A percentile compares a stretch with the other conserved stretches of the same genome.
phyloP scores from a whole-genome alignment of 2,888 invertebrate genomes.

The Palloptera scutellata region DNA sequence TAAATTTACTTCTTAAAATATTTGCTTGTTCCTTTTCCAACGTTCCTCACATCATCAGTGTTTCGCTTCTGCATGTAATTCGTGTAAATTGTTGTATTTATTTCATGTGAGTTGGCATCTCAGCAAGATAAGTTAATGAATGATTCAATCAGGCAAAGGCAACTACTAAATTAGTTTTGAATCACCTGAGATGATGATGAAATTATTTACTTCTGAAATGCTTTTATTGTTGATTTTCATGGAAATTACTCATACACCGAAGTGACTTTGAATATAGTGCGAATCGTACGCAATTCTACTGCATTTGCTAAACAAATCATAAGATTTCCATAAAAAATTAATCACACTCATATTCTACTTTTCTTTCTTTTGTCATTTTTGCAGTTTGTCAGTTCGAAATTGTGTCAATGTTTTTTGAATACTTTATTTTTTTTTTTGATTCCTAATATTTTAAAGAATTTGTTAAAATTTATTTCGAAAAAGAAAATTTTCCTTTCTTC shows the following conservation, averaged over 20 bases:
- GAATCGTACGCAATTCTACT: not conserved
- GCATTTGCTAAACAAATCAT: not conserved
- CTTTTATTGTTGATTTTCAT: no score
- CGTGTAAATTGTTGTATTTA: not conserved
- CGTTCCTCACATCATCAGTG: no score
- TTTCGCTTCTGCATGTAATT: no score
- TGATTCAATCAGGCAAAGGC: no score
- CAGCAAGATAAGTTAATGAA: not conserved
- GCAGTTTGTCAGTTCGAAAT: not conserved
- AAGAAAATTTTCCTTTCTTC: no score
- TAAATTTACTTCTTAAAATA: no score
- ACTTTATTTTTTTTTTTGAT: not conserved
- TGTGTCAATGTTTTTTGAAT: not conserved
- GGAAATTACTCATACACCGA: not conserved
- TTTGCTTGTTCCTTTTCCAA: no score
- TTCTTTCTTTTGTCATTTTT: not conserved
- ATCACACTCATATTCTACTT: not conserved
- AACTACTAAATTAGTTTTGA: no score
- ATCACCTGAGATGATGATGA: no score
- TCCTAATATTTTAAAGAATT: no score
- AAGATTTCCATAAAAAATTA: not conserved
- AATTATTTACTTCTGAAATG: no score
- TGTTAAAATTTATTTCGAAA: no score
- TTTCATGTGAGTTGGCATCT: not conserved
- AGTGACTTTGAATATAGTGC: not conserved